Evolutionary conservation across 2,888 invertebrate species (phyloP).

Genomic region (Lycophotia porphyrea): DNA sequence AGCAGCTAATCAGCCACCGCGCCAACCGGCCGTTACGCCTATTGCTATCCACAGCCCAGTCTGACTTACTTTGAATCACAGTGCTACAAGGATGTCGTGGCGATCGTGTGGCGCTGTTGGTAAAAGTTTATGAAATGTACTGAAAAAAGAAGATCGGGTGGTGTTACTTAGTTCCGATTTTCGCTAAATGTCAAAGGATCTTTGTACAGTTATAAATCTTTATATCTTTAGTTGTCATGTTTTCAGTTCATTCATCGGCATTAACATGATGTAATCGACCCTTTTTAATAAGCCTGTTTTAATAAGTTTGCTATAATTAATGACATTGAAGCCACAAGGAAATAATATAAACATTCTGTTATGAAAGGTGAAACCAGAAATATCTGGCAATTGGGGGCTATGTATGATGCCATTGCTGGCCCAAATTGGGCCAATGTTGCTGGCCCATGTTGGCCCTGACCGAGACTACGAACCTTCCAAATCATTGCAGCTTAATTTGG

Average conservation of each 20-base stretch:
- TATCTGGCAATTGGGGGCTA: neutral
- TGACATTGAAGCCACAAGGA: conserved; percentile 21
- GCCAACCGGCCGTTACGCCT: neutral
- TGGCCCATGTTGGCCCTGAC: conserved; percentile 31
- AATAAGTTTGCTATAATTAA: neutral
- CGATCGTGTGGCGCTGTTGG: neutral
- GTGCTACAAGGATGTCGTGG: neutral
- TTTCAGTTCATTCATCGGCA: conserved; percentile 13
- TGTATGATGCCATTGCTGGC: conserved; percentile 20
- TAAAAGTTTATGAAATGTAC: neutral
- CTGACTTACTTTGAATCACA: neutral
- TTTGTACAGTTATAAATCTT: neutral
- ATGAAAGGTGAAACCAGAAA: conserved; percentile 32
- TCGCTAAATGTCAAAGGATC: neutral
- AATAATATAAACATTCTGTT: conserved; percentile 10
- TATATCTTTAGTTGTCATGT: neutral
- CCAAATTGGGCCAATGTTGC: conserved; percentile 33
- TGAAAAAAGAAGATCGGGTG: neutral
- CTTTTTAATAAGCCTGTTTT: conserved; percentile 34
- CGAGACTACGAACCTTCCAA: conserved; percentile 12
- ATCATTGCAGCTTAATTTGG: conserved; percentile 1
- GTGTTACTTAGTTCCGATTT: neutral
- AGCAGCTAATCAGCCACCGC: neutral
- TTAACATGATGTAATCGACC: neutral
- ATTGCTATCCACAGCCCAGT: neutral